phyloP scores from a whole-genome alignment of 2,797 vertebrate genomes.

The Sebastiscus tertius region DNA sequence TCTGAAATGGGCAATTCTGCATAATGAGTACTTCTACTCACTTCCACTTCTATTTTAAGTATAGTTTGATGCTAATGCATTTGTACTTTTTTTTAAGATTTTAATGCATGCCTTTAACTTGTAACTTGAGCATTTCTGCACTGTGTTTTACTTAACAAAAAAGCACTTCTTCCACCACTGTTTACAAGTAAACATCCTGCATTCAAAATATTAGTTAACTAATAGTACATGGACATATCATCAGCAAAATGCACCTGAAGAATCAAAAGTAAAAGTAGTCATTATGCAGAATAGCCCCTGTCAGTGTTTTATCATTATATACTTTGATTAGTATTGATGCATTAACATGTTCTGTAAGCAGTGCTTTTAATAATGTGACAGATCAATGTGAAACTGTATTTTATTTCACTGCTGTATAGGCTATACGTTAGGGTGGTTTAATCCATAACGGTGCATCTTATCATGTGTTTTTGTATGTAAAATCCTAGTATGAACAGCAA shows the following conservation, averaged over 20 bases:
- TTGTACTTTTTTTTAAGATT: not conserved
- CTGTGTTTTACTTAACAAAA: too few relatives aligned
- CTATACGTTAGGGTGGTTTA: not conserved
- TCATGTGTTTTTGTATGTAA: not conserved
- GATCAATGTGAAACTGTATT: not conserved
- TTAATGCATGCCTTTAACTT: not conserved
- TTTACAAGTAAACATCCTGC: not conserved
- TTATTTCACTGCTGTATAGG: not conserved
- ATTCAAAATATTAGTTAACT: not conserved
- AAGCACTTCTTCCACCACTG: too few relatives aligned
- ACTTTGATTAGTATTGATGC: not conserved
- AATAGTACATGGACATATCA: not conserved
- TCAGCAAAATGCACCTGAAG: not conserved
- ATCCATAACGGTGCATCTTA: not conserved
- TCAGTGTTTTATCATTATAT: not conserved
- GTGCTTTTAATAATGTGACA: not conserved
- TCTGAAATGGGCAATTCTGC: not conserved
- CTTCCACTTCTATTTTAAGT: too few relatives aligned
- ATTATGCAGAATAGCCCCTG: not conserved
- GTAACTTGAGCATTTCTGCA: not conserved
- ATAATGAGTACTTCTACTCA: too few relatives aligned
- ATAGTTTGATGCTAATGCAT: not conserved
- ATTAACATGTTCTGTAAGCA: not conserved
- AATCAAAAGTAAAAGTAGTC: not conserved
- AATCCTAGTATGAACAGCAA: not conserved